Conservation (phyloP, 2,888 invertebrate genomes). For the Pandemis heparana region DNA sequence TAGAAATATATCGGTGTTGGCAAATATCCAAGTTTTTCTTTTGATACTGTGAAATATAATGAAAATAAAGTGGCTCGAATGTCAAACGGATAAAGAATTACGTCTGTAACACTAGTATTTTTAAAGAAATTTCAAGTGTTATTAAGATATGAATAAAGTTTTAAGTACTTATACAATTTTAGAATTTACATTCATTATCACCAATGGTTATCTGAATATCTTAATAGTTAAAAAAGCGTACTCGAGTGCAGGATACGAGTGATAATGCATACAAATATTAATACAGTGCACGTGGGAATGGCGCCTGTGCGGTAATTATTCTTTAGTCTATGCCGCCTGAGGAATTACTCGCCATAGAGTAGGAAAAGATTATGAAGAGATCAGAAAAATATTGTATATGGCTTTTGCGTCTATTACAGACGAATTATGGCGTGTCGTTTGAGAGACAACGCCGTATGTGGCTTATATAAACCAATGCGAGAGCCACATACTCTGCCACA, state of each 20-base stretch:
- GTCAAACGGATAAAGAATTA: not conserved
- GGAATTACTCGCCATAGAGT: constrained; percentile 20
- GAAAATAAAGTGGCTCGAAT: not conserved
- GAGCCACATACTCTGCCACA: too few species aligned
- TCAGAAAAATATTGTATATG: too few species aligned
- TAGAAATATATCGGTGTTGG: constrained; percentile 10
- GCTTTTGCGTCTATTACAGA: too few species aligned
- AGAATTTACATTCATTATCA: constrained; percentile 5
- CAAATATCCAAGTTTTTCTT: constrained; percentile 20
- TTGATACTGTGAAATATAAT: constrained; percentile 8
- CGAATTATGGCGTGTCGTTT: too few species aligned
- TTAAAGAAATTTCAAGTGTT: not conserved
- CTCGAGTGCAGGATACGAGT: constrained; percentile 51
- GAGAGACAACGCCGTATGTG: too few species aligned
- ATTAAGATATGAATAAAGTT: not conserved
- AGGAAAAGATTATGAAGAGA: not conserved
- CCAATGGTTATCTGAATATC: not conserved
- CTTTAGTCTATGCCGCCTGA: constrained; percentile 34
- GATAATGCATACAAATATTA: constrained; percentile 61
- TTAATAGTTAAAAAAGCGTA: not conserved
- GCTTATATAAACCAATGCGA: too few species aligned
- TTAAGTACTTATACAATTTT: not conserved
- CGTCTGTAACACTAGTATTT: not conserved
- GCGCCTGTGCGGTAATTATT: constrained; percentile 28
- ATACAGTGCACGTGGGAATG: constrained; percentile 58